Evolutionary conservation across 2,113 vertebrate species (phyloP).

Genomic region (Chloropsis cyanopogon): DNA sequence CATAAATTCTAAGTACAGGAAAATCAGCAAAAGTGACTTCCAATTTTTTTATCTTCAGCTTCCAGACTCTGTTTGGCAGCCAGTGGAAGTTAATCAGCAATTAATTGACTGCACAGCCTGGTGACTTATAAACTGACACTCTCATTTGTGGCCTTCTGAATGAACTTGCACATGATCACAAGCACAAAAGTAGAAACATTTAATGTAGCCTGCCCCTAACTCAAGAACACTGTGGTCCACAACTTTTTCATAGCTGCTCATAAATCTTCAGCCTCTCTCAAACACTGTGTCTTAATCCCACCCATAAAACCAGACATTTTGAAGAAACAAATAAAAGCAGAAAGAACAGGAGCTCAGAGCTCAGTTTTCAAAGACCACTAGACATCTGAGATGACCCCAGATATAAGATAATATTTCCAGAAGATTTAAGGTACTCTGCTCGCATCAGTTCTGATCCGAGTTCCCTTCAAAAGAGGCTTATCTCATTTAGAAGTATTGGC

Average conservation of each 20-base stretch:
- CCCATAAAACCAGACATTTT: slow-evolving; percentile 15
- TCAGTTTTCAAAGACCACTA: slow-evolving; percentile 15
- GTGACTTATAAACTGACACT: neutral
- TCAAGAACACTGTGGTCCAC: neutral
- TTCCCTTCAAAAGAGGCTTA: neutral
- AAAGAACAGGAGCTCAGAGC: slow-evolving; percentile 8
- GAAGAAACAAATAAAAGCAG: slow-evolving; percentile 28
- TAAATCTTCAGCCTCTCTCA: slow-evolving; percentile 19
- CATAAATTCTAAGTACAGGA: neutral
- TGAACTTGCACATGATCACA: neutral
- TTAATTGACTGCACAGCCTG: neutral
- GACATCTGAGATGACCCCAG: neutral
- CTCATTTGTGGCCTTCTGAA: neutral
- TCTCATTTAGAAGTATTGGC: neutral
- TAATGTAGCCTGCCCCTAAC: neutral
- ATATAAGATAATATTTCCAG: neutral
- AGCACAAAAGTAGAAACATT: neutral
- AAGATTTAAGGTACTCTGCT: neutral
- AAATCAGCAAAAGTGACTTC: neutral
- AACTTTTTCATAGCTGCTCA: slow-evolving; percentile 34
- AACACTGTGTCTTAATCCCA: neutral
- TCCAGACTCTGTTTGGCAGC: neutral
- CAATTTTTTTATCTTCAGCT: neutral
- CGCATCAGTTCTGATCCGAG: neutral
- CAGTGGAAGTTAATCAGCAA: neutral